Base-by-base conservation (phyloP, 2,888 invertebrate species). In the Prosopocoilus inquinatus region DNA sequence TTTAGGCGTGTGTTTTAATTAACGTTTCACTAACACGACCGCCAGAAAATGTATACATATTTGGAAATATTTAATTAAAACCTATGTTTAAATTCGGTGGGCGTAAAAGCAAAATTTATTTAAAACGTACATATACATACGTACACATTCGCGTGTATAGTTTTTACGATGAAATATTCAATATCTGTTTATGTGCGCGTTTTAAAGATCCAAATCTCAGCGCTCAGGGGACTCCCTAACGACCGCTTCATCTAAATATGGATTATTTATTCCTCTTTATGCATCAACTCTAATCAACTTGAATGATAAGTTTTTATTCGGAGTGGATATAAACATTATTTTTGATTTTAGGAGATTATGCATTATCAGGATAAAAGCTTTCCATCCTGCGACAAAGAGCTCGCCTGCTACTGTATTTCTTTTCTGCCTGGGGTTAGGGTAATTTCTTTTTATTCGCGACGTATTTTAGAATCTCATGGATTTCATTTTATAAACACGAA, bases 221-320 rank as follows among this genome's bases (percentile, higher is more conserved):
- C 66, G 67, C 66, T 60, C 64, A 57, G 64, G 72, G 67, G 70
- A 70, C 61, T 62, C 67, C 67, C 70, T 70, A 73, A 73, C 72
- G 72, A 73, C 70, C 73, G 71, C 68, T 73, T 73, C 74, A 72
- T 73, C 74, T 72, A 70, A 74, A 74, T 72, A 68, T 67, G 70
- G 72, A 73, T 75, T 74, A 73, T 74, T 74, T 74, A 74, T 74
- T 73, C 70, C 70, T 70, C 69, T 70, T 70, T 68, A 64, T 66
- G 67, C 72, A 72, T 74, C 74, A 74, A 67, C 68, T 71, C 67
- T 74, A 72, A 75, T 75, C 72, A 75, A 68, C 65, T 68, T 72
- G 71, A 73, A 72, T 71, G 74, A 73, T 73, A 73, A 71, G 70
- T 70, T 67, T 69, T 70, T 69, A 69, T 69, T 66, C 60, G 56